Evolutionary conservation across 2,888 invertebrate species (phyloP).

Genomic region (Andrena haemorrhoa): DNA sequence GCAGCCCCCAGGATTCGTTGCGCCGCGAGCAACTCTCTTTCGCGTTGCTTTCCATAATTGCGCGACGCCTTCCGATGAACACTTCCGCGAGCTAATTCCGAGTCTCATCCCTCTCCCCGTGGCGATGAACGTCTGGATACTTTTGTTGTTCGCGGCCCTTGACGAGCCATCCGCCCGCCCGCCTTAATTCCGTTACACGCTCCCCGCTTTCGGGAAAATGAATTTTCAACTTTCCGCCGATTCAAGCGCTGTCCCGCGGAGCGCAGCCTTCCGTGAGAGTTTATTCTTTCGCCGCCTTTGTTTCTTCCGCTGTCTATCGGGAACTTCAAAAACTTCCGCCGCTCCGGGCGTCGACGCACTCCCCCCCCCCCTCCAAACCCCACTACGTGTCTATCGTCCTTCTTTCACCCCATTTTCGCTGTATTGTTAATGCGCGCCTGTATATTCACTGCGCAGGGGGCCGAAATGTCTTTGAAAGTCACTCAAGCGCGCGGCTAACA

Average conservation of each 20-base stretch:
- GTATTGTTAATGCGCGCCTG: constrained; percentile 23
- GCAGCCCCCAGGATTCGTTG: constrained; percentile 15
- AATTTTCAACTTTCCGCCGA: constrained; percentile 39
- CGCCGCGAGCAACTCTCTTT: background rate
- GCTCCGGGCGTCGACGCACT: background rate
- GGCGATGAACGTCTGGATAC: constrained; percentile 19
- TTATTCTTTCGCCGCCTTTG: constrained; percentile 23
- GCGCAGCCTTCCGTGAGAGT: background rate
- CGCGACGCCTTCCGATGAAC: constrained; percentile 27
- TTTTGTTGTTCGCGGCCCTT: constrained; percentile 41
- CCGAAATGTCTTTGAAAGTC: constrained; percentile 47
- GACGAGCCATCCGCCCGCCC: constrained; percentile 29
- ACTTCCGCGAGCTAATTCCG: constrained; percentile 17
- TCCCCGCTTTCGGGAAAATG: constrained; percentile 25
- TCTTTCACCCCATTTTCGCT: background rate
- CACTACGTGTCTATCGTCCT: constrained; percentile 14
- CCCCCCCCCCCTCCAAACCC: background rate
- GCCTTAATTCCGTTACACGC: constrained; percentile 40
- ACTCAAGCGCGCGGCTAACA: constrained; percentile 36
- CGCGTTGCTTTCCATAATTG: background rate
- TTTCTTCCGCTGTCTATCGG: constrained; percentile 25
- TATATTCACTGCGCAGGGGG: constrained; percentile 24
- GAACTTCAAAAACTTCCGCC: constrained; percentile 35
- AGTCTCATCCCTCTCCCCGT: background rate
- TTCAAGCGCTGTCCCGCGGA: constrained; percentile 5